These are phyloP conservation scores for Brachionus plicatilis DNA, from an alignment of 1,140 invertebrate species.

Conservation along the genomic window DNA sequence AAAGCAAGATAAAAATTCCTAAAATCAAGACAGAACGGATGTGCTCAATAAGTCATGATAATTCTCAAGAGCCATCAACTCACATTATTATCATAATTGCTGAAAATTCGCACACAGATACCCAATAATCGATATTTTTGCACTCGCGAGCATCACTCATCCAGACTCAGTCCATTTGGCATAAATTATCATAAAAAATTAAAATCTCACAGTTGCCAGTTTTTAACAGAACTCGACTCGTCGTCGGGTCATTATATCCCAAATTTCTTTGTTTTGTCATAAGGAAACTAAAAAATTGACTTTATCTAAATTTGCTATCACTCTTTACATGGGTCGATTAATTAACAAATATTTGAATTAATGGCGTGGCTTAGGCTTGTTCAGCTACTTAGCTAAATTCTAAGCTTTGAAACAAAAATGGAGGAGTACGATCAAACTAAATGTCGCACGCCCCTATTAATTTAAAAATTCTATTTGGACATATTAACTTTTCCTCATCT, in stretches of 20 bases:
- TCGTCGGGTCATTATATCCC: background rate
- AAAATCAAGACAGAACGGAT: background rate
- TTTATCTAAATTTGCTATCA: background rate
- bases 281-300: background rate
- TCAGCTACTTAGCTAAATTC: background rate
- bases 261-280: background rate
- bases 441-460: constrained; percentile 34
- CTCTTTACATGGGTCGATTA: background rate
- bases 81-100: background rate
- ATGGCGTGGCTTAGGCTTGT: constrained; percentile 28
- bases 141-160: background rate
- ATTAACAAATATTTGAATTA: constrained; percentile 33
- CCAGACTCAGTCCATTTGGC: background rate
- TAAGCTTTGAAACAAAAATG: constrained; percentile 16
- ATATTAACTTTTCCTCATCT: background rate
- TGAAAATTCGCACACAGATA: background rate
- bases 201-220: background rate
- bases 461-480: background rate
- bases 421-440: background rate
- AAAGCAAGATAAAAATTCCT: background rate
- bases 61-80: background rate
- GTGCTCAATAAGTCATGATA: background rate
- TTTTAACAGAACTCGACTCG: background rate
- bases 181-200: background rate
- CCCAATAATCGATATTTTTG: background rate